Conservation (phyloP, 37 sponge, comb jelly and placozoan genomes). For the Spongilla lacustris region DNA sequence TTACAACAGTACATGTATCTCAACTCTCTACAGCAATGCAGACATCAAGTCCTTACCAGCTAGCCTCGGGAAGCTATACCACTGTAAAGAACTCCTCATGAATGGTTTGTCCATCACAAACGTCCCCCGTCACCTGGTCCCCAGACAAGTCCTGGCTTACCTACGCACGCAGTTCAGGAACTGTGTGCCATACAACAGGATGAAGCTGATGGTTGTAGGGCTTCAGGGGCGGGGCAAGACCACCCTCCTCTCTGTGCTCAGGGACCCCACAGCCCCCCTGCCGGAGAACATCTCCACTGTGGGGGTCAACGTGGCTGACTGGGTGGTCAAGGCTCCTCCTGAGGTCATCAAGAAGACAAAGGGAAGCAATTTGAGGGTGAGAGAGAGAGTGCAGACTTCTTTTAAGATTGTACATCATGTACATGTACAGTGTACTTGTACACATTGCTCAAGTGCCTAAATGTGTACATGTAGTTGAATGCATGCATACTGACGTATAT, state of each 20-base stretch:
- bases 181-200: slow-evolving; percentile 84
- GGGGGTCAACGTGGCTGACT: slow-evolving; percentile 86
- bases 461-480: neutral
- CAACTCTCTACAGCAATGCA: slow-evolving; percentile 49
- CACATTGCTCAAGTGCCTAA: too few species aligned
- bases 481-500: too few species aligned
- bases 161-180: slow-evolving; percentile 83
- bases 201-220: slow-evolving; percentile 97
- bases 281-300: slow-evolving; percentile 94
- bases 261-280: slow-evolving; percentile 54
- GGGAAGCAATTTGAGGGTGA: neutral
- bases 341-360: neutral
- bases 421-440: too few species aligned
- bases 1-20: too few species aligned
- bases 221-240: slow-evolving; percentile 92
- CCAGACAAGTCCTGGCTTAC: slow-evolving; percentile 81
- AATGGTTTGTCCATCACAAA: slow-evolving; percentile 64
- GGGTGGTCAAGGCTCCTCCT: slow-evolving; percentile 53
- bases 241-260: slow-evolving; percentile 82
- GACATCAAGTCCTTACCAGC: slow-evolving; percentile 60
- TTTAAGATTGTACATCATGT: too few species aligned
- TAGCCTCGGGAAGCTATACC: slow-evolving; percentile 68
- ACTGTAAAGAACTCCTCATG: slow-evolving; percentile 77
- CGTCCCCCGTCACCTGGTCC: slow-evolving; percentile 78
- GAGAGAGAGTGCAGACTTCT: too few species aligned